Evolutionary conservation across 2,888 invertebrate species (phyloP).

Genomic region (Athetis lepigone): DNA sequence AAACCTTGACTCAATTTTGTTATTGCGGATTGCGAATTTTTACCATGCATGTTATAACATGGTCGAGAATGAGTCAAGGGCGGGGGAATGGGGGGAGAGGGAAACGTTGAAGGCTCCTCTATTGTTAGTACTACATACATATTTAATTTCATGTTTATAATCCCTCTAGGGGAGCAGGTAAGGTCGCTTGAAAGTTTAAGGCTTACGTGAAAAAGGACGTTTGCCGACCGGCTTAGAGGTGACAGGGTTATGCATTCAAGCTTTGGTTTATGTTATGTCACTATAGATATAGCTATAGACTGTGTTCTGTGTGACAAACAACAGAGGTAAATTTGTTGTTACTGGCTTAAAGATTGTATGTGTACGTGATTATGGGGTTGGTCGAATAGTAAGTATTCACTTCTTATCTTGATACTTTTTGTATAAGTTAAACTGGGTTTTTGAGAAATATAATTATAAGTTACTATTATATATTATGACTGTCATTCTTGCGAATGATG

Average conservation of each 20-base stretch:
- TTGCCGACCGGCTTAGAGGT: slow-evolving; percentile 28
- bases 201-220: slow-evolving; percentile 34
- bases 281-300: no score
- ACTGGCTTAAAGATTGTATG: no score
- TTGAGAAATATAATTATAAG: no score
- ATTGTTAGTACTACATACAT: slow-evolving; percentile 43
- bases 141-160: slow-evolving; percentile 52
- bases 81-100: neutral
- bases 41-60: slow-evolving; percentile 48
- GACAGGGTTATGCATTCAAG: slow-evolving; percentile 33
- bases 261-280: slow-evolving; percentile 25
- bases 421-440: no score
- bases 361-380: no score
- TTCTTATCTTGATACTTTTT: no score
- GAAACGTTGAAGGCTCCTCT: slow-evolving; percentile 46
- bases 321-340: no score
- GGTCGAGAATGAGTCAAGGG: slow-evolving; percentile 44
- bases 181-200: slow-evolving; percentile 26
- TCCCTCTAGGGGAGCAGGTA: slow-evolving; percentile 42
- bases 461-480: no score
- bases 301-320: no score
- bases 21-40: slow-evolving; percentile 56
- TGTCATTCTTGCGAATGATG: no score
- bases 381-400: no score
- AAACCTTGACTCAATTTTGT: slow-evolving; percentile 48